Conservation (phyloP, 2,113 vertebrate species). For the Isurus oxyrinchus region DNA sequence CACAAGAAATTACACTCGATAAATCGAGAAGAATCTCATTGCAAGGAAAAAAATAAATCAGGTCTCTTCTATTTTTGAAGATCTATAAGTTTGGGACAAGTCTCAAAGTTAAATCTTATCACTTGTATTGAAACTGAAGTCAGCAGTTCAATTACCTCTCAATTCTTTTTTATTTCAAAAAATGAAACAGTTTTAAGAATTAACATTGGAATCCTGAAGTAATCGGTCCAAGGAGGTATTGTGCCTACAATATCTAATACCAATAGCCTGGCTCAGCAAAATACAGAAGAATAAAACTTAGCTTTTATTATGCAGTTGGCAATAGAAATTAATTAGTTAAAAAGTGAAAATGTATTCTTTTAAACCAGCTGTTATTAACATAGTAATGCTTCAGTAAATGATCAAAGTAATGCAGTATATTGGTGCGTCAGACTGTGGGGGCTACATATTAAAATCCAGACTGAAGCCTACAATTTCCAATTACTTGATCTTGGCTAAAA, state of each 20-base stretch:
- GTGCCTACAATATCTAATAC: not conserved
- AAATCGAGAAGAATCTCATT: not conserved
- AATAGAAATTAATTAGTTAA: too few relatives aligned
- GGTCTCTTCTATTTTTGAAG: not conserved
- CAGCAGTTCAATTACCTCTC: not conserved
- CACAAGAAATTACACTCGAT: not conserved
- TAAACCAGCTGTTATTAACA: not conserved
- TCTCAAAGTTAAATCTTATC: not conserved
- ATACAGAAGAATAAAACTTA: too few relatives aligned
- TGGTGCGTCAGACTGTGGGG: not conserved
- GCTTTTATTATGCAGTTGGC: too few relatives aligned
- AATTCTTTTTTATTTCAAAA: not conserved
- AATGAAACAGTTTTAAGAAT: not conserved
- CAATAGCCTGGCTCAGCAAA: not conserved
- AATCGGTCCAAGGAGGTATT: not conserved
- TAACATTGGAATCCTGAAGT: not conserved
- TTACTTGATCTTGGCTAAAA: not conserved
- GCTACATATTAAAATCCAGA: not conserved
- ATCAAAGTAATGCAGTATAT: not conserved
- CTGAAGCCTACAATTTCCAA: not conserved
- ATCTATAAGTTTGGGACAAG: not conserved
- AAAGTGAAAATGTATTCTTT: not conserved
- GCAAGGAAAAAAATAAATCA: not conserved
- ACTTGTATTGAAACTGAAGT: not conserved
- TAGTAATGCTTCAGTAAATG: not conserved